phyloP scores from a whole-genome alignment of 2,888 invertebrate species.

The Temnothorax ravouxi region DNA sequence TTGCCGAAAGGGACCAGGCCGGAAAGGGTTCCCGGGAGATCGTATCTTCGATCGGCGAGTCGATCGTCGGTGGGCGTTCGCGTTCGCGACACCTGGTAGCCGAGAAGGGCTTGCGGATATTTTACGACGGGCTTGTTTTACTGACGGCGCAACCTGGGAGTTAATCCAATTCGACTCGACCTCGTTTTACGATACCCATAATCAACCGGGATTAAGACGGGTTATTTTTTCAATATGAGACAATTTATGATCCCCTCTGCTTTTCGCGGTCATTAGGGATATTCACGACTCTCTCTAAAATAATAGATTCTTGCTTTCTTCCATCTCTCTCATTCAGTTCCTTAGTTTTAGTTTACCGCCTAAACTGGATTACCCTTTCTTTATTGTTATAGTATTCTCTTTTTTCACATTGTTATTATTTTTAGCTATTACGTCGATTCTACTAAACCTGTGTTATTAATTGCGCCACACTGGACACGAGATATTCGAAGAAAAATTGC shows the following conservation, averaged over 20 bases:
- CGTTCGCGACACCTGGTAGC: constrained; percentile 33
- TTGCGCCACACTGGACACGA: background rate
- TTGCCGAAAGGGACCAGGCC: background rate
- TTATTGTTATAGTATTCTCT: background rate
- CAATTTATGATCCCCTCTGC: background rate
- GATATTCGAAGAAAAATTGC: background rate
- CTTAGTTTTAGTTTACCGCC: background rate
- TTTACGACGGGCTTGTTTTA: constrained; percentile 27
- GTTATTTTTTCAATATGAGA: background rate
- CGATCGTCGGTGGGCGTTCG: background rate
- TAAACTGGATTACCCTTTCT: background rate
- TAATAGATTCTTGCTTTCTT: background rate
- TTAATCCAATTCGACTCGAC: constrained; percentile 4
- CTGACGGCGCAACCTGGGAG: constrained; percentile 4
- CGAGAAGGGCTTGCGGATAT: background rate
- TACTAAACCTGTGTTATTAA: background rate
- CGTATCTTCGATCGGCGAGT: constrained; percentile 9
- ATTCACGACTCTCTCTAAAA: background rate
- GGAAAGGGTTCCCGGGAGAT: background rate
- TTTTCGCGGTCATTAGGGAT: background rate
- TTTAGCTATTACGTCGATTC: background rate
- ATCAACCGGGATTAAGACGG: background rate
- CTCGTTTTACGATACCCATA: background rate
- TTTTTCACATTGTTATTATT: background rate
- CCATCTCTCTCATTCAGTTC: background rate